Percentiles rank a stretch among this genome's conserved stretches.
phyloP scores from a whole-genome alignment of 1,140 invertebrate genomes.

The Tetragnatha versicolor region DNA sequence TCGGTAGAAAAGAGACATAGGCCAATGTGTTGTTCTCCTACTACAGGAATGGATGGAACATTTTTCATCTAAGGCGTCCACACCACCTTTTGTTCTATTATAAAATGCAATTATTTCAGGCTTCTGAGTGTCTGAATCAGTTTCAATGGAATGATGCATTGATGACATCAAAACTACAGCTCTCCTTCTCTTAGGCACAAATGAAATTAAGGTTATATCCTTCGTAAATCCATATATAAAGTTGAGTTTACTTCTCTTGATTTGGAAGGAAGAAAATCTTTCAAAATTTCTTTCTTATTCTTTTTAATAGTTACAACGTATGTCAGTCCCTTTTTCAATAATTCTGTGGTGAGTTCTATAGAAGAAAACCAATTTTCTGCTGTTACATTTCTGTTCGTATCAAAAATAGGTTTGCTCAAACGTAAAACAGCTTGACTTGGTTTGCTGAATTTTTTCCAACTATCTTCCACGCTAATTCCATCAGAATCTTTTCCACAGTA shows the following conservation, averaged over 20 bases:
- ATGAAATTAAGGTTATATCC: constrained; percentile 47
- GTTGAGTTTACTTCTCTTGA: constrained; percentile 1
- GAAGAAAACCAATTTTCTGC: constrained; percentile 54
- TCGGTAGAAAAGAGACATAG: constrained; percentile 58
- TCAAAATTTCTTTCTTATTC: constrained; percentile 50
- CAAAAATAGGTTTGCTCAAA: constrained; percentile 19
- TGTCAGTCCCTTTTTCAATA: constrained; percentile 50
- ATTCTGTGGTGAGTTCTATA: constrained; percentile 9
- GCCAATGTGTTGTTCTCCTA: constrained; percentile 62
- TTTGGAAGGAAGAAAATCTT: constrained; percentile 4
- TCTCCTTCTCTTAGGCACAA: constrained; percentile 56
- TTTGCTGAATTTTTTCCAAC: constrained; percentile 8
- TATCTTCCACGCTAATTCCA: constrained; percentile 1
- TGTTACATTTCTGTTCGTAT: constrained; percentile 41
- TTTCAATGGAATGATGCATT: constrained; percentile 53
- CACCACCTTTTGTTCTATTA: constrained; percentile 65
- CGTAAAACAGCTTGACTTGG: constrained; percentile 22
- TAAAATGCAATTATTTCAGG: constrained; percentile 64
- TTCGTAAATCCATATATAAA: constrained; percentile 40
- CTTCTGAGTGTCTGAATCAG: constrained; percentile 58
- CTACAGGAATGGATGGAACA: constrained; percentile 59
- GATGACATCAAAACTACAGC: constrained; percentile 51
- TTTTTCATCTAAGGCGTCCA: constrained; percentile 65
- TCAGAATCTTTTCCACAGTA: constrained; percentile 53
- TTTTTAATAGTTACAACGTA: constrained; percentile 51